Base-by-base conservation (phyloP, 2,113 vertebrate species). In the Arvicanthis niloticus region DNA sequence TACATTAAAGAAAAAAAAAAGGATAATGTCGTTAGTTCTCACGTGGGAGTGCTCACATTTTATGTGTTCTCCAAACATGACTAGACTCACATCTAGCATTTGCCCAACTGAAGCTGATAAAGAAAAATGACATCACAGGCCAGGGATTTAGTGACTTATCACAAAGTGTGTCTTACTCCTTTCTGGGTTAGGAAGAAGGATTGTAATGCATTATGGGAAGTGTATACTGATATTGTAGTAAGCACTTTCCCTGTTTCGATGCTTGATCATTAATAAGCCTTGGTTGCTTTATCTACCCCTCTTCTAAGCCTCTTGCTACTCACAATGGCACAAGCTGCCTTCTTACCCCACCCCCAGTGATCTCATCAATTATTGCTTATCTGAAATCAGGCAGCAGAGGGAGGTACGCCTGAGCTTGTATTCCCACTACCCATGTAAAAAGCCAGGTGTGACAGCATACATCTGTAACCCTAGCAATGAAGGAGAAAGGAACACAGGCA, bases 191-290 rank as follows among this genome's bases (percentile, higher is more conserved):
- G 70, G 62, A 76, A 78, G 31, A 37, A 34, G 45, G 24, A 5
- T 4, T 29, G 8, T 22, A 11, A 3, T 29, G 45, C 42, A 40
- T 0, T 51, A 21, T 40, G 82, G 15, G 24, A 26, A 2, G 15
- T 65, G 1, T 7, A 51, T 42, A 77, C 42, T 68, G 17, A 72
- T 13, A 37, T 31, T 45, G 58, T 70, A 5, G 3, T 48, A 91
- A 51, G 22, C 22, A 7, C 60, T 37, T 92, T 53, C 53, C 19
- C 56, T 42, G 0, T 7, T 0, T 26, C 24, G 34, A 40, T 34
- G 40, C 73, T 1, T 7, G 48, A 67, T 76, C 82, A 4, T 12
- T 92, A 24, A 67, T 56, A 60, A 31, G 31, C 45, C 42, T 22
- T 58, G 26, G 24, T 45, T 45, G 11, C 34, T 95, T 48, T 73